Percentiles rank a stretch among this genome's conserved stretches.
phyloP scores from a whole-genome alignment of 1,140 invertebrate species.

The Musca vetustissima region DNA sequence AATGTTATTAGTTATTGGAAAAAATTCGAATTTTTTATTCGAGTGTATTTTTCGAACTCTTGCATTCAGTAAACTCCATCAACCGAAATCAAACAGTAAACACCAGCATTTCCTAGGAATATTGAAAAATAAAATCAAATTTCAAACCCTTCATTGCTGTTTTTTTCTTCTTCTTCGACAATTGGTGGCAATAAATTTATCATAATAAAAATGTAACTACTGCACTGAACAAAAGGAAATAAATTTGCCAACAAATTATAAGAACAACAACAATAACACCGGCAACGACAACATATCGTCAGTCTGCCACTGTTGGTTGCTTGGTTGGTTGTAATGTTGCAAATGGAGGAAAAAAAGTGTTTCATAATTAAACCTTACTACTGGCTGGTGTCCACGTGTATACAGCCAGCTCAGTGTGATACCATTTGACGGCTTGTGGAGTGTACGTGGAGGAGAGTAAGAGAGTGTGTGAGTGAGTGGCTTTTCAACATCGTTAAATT shows the following conservation, averaged over 20 bases:
- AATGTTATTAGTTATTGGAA: no score
- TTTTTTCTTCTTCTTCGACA: neutral
- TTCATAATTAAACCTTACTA: constrained; percentile 16
- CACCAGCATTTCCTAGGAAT: neutral
- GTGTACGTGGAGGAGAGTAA: neutral
- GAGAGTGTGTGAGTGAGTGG: neutral
- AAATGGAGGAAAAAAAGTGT: neutral
- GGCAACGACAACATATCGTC: no score
- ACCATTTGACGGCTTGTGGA: no score
- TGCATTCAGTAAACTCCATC: no score
- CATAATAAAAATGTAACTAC: constrained; percentile 19
- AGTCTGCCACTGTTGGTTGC: no score
- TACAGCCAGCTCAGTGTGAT: no score
- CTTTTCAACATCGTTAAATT: neutral
- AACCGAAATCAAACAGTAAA: no score
- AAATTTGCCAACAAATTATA: constrained; percentile 8
- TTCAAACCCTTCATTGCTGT: neutral
- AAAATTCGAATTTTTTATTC: no score
- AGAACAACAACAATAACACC: neutral
- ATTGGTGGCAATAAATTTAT: constrained; percentile 8
- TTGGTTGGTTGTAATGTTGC: no score
- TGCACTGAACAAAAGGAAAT: constrained; percentile 8
- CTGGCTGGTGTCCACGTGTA: neutral
- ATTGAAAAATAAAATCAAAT: constrained; percentile 2
- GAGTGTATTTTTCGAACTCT: no score